Conservation (phyloP, 2,888 invertebrate species). For the Philaethria dido region DNA sequence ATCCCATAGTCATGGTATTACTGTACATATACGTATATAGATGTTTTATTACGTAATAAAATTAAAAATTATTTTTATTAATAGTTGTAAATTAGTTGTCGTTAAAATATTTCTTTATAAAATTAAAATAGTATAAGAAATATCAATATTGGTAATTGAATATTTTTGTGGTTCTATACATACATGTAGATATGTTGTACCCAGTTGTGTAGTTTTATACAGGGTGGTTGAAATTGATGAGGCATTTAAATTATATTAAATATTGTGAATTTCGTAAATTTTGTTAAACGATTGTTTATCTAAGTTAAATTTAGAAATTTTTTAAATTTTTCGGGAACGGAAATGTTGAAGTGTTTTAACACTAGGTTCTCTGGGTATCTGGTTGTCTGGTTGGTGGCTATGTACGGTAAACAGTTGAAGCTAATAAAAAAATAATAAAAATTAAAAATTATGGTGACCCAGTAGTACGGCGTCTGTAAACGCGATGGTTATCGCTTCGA, state of each 20-base stretch:
- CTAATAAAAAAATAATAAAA: no score
- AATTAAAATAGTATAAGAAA: constrained; percentile 11
- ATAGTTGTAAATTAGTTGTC: constrained; percentile 11
- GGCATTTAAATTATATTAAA: not conserved
- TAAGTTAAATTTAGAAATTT: no score
- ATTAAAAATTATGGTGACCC: no score
- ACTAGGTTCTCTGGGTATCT: no score
- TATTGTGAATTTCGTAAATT: no score
- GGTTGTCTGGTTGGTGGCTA: no score
- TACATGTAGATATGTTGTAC: constrained; percentile 60
- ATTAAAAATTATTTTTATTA: constrained; percentile 10
- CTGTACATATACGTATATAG: not conserved
- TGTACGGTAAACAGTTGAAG: no score
- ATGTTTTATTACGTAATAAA: not conserved
- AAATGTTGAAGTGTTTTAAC: no score
- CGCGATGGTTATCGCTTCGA: no score
- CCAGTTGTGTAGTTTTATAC: constrained; percentile 38
- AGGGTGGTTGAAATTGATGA: not conserved
- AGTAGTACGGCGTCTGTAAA: no score
- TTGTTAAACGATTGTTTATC: no score
- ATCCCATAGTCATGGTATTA: not conserved
- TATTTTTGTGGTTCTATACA: constrained; percentile 62
- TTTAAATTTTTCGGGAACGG: no score
- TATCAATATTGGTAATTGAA: constrained; percentile 23
- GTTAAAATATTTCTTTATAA: constrained; percentile 17